These are phyloP conservation scores for Synergus itoensis DNA, from an alignment of 2,888 invertebrate species.

Conservation along the genomic window DNA sequence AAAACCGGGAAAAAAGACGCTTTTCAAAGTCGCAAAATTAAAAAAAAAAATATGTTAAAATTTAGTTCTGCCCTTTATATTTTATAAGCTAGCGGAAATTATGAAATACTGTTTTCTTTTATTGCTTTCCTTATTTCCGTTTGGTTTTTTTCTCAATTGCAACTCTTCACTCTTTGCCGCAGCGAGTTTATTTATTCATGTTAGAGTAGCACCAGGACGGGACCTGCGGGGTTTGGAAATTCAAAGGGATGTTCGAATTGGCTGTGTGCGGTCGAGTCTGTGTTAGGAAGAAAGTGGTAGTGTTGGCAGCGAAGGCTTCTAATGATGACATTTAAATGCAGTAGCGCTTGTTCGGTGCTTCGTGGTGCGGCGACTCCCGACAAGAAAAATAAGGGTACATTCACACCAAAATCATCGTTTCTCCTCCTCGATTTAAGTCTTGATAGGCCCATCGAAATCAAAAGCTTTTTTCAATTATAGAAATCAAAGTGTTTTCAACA, in stretches of 20 bases:
- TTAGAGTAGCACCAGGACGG: conserved; percentile 58
- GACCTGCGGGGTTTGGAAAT: conserved; percentile 64
- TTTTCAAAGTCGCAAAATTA: too few species aligned
- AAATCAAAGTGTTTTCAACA: neutral
- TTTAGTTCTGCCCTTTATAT: neutral
- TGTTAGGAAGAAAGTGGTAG: conserved; percentile 60
- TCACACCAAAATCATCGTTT: conserved; percentile 53
- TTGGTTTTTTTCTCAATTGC: conserved; percentile 17
- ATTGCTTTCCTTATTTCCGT: neutral
- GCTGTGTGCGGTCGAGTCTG: conserved; percentile 55
- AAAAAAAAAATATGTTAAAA: too few species aligned
- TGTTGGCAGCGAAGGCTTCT: conserved; percentile 71
- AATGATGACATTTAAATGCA: conserved; percentile 79
- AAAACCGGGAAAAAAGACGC: neutral
- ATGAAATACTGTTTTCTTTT: neutral
- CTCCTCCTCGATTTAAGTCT: conserved; percentile 49
- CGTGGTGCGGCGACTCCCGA: conserved; percentile 55
- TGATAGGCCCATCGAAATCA: conserved; percentile 48
- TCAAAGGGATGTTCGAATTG: conserved; percentile 66
- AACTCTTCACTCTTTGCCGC: conserved; percentile 45
- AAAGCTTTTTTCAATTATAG: conserved; percentile 11
- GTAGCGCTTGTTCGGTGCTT: conserved; percentile 75
- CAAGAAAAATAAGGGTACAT: conserved; percentile 63
- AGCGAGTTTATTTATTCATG: conserved; percentile 74
- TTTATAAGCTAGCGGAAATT: neutral